Conservation (phyloP, 2,113 vertebrate genomes). For the Rhynchomys soricoides region DNA sequence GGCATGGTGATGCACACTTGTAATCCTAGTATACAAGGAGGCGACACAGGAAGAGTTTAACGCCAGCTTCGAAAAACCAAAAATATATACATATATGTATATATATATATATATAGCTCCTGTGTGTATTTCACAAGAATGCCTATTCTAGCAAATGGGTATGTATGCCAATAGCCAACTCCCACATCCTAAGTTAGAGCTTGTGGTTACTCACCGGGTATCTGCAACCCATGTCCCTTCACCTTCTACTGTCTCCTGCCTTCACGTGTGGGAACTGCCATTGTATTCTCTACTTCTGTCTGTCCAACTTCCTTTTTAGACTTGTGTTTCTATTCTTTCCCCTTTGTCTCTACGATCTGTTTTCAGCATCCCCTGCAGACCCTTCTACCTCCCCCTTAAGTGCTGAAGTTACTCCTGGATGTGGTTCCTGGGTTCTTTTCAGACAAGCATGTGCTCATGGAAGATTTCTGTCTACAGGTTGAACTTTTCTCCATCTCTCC, state of each 20-base stretch:
- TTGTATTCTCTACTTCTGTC: background rate
- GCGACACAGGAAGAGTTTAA: background rate
- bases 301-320: background rate
- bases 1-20: background rate
- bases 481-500: background rate
- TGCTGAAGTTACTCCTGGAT: background rate
- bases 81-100: background rate
- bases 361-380: background rate
- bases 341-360: background rate
- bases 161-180: background rate
- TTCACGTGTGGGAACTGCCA: background rate
- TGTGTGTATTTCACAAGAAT: background rate
- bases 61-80: background rate
- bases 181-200: background rate
- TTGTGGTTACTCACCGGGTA: background rate
- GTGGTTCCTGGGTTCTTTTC: background rate
- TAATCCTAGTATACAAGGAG: background rate
- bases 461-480: background rate
- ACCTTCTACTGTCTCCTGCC: fast-evolving
- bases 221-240: background rate
- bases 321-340: background rate
- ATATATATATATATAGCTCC: background rate
- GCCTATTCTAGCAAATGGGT: background rate
- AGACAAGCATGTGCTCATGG: background rate
- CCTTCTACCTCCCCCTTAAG: background rate